A percentile compares a stretch with the other conserved stretches of the same genome.
phyloP scores from a whole-genome alignment of 2,888 invertebrate species.

The Apamea anceps region DNA sequence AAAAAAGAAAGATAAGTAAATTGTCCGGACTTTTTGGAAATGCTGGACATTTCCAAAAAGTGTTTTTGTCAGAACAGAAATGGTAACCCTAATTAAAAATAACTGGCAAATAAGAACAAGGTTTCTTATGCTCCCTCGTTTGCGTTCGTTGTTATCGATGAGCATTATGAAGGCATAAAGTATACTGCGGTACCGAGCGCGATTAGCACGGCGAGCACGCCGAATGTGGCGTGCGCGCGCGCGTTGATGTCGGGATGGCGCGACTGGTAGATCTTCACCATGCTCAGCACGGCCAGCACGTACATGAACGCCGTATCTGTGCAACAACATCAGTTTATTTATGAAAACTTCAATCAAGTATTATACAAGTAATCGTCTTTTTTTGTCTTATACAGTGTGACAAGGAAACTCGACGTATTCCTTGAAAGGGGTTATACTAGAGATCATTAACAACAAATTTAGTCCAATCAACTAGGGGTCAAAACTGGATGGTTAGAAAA shows the following conservation, averaged over 20 bases:
- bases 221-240: constrained; percentile 94
- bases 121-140: neutral
- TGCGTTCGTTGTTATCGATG: neutral
- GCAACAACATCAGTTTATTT: constrained; percentile 50
- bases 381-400: too few species aligned
- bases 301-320: constrained; percentile 98
- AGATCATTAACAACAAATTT: too few species aligned
- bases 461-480: too few species aligned
- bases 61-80: neutral
- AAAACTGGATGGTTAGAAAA: too few species aligned
- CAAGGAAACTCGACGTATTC: too few species aligned
- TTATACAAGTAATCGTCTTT: neutral
- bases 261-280: constrained; percentile 97
- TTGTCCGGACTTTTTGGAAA: neutral
- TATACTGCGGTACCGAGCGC: constrained; percentile 87
- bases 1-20: neutral
- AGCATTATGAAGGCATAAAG: neutral
- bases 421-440: too few species aligned
- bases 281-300: constrained; percentile 95
- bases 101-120: neutral
- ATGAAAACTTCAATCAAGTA: neutral
- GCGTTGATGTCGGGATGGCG: constrained; percentile 97
- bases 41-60: too few species aligned
- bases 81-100: neutral
- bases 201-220: constrained; percentile 94